phyloP scores from a whole-genome alignment of 2,113 vertebrate species.

The Lichenostomus cassidix region DNA sequence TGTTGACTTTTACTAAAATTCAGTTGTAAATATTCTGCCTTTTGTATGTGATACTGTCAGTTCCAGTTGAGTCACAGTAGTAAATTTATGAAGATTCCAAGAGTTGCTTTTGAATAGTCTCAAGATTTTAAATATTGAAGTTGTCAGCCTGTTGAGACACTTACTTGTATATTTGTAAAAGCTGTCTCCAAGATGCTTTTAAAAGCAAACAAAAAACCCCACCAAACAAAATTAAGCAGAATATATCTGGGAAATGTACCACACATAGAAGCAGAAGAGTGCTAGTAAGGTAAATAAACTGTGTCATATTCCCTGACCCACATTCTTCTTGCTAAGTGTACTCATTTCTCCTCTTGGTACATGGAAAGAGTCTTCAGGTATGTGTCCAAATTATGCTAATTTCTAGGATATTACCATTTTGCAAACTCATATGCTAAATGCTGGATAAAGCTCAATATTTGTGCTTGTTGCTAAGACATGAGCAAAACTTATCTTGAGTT shows the following conservation, averaged over 20 bases:
- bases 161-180: constrained; percentile 65
- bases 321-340: neutral
- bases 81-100: constrained; percentile 54
- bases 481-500: neutral
- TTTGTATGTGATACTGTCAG: neutral
- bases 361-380: constrained; percentile 35
- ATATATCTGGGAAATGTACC: neutral
- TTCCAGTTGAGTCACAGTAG: constrained; percentile 13
- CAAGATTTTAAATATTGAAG: constrained; percentile 47
- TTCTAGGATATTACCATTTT: constrained; percentile 43
- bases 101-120: constrained; percentile 64
- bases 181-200: constrained; percentile 11
- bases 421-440: neutral
- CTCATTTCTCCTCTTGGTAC: neutral
- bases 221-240: neutral
- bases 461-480: constrained; percentile 64
- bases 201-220: neutral
- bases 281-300: neutral
- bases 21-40: neutral
- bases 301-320: neutral
- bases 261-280: neutral
- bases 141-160: constrained; percentile 59
- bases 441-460: constrained; percentile 52
- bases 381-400: constrained; percentile 39
- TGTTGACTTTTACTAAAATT: neutral